These are phyloP conservation scores for Noctua comes DNA, from an alignment of 2,888 invertebrate genomes.

Conservation along the genomic window DNA sequence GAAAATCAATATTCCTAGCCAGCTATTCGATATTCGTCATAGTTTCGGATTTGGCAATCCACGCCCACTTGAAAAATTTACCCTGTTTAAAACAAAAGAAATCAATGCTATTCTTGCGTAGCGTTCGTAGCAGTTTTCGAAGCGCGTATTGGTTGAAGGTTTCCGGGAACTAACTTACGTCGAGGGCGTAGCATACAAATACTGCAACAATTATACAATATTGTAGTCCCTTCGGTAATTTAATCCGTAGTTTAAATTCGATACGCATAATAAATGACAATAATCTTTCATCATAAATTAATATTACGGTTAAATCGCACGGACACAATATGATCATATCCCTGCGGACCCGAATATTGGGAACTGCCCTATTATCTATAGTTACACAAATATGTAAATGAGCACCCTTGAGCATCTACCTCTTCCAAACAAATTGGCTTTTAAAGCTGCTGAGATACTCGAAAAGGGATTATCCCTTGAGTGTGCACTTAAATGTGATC, in stretches of 20 bases:
- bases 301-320: slow-evolving; percentile 48
- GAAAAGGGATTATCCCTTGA: slow-evolving; percentile 65
- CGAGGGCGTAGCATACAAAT: background rate
- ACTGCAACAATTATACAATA: slow-evolving; percentile 7
- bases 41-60: too few species aligned
- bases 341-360: slow-evolving; percentile 44
- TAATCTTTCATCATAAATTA: slow-evolving; percentile 57
- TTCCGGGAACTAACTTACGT: background rate
- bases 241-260: slow-evolving; percentile 21
- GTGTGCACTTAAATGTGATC: slow-evolving; percentile 65
- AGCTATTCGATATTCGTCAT: too few species aligned
- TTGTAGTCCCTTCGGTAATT: slow-evolving; percentile 23
- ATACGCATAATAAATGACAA: slow-evolving; percentile 49
- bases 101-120: background rate
- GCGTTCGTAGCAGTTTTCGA: slow-evolving; percentile 35
- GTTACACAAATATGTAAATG: slow-evolving; percentile 63
- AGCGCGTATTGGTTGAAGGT: background rate
- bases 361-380: slow-evolving; percentile 59
- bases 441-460: slow-evolving; percentile 66
- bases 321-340: slow-evolving; percentile 51
- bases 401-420: slow-evolving; percentile 59
- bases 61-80: too few species aligned
- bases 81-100: background rate
- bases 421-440: slow-evolving; percentile 66
- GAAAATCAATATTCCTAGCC: too few species aligned